Evolutionary conservation across 2,888 invertebrate species (phyloP).

Genomic region (Drosophila histrio): DNA sequence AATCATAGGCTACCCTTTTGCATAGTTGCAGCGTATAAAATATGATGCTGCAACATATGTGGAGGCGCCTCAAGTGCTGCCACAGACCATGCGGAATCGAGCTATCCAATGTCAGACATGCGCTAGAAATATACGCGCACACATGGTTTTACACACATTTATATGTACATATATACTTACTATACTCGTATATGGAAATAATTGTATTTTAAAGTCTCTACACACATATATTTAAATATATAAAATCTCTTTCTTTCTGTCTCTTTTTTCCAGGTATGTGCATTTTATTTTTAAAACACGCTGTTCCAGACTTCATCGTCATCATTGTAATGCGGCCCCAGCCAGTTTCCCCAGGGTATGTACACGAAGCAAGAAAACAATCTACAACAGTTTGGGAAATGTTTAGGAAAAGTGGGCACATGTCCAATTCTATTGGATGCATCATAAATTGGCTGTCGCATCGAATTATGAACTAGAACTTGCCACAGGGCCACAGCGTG

Average conservation of each 20-base stretch:
- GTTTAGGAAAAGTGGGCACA: slow-evolving; percentile 55
- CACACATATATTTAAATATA: slow-evolving; percentile 34
- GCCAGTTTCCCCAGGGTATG: slow-evolving; percentile 28
- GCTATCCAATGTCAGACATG: slow-evolving; percentile 40
- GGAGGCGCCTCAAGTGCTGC: slow-evolving; percentile 8
- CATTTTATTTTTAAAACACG: slow-evolving; percentile 40
- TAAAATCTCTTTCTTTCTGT: background rate
- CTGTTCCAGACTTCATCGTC: background rate
- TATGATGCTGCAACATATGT: slow-evolving; percentile 2
- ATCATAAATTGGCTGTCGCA: slow-evolving; percentile 59
- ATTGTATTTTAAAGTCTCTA: slow-evolving; percentile 45
- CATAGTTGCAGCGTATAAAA: background rate
- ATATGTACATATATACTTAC: background rate
- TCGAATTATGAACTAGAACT: slow-evolving; percentile 55
- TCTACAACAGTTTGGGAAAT: slow-evolving; percentile 17
- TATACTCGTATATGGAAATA: slow-evolving; percentile 39
- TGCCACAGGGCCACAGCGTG: slow-evolving; percentile 44
- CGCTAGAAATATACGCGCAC: slow-evolving; percentile 9
- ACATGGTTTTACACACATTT: slow-evolving; percentile 1
- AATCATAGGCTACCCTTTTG: background rate
- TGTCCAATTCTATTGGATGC: slow-evolving; percentile 52
- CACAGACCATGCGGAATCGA: background rate
- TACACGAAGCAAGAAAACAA: slow-evolving; percentile 5
- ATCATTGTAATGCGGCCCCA: slow-evolving; percentile 18
- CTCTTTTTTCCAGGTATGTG: slow-evolving; percentile 55